Evolutionary conservation across 2,888 invertebrate species (phyloP), one percentile per base, ranked within the genome.

Genomic region (Emesis russula): DNA sequence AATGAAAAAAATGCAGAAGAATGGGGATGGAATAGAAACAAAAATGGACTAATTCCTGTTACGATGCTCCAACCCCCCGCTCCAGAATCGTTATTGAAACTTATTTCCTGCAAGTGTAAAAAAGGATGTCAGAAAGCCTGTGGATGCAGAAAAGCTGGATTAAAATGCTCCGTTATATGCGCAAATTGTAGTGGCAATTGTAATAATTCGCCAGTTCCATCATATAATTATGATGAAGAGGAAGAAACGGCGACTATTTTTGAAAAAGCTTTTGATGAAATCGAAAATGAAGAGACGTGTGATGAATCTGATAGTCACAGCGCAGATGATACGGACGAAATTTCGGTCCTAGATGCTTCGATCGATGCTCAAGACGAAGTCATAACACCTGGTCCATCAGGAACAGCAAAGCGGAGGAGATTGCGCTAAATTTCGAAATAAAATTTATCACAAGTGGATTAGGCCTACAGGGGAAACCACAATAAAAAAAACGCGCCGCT

Each of bases 21-120:
- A n/a, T n/a, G n/a, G n/a, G n/a, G n/a, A n/a, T n/a, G n/a, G n/a
- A n/a, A n/a, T 25, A 25, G 25, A 25, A 53, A 73, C 68, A 77
- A 77, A 33, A 78, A 83, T 41, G 71, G 70, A 58, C 78, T 78
- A 11, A 78, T 78, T 83, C 71, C 83, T 83, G 83, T 83, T 36
- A 83, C 83, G 13, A 78, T 78, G 70, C 15, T 66, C 70, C 53
- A 83, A 44, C 71, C 58, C 78, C 78, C 63, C 11, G 77, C 63
- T 77, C 63, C 36, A 11, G 63, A 77, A 48, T 48, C 48, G 48
- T 48, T 48, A 48, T 48, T 48, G 48, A 48, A 48, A 48, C 48
- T 48, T 48, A 48, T 48, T 48, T 48, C 48, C 48, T 48, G 48
- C 48, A 48, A 48, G 3, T 48, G 48, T 48, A 5, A 48, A 48